Conservation (phyloP, 2,113 vertebrate genomes). For the Semnornis frantzii region DNA sequence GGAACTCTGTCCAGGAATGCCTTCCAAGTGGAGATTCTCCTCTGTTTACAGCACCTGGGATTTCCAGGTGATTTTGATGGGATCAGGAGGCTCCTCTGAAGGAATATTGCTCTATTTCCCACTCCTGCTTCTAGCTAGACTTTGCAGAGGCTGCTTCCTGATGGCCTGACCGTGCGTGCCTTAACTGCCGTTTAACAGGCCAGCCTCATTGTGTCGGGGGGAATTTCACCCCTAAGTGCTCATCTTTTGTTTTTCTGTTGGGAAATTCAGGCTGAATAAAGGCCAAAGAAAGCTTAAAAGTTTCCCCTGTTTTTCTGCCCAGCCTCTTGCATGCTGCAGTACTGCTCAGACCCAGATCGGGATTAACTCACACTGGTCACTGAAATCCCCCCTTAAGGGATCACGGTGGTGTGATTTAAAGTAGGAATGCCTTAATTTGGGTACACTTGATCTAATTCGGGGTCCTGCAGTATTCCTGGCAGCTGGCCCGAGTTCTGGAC, state of each 20-base stretch:
- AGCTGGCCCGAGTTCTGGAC: slow-evolving; percentile 3
- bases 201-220: neutral
- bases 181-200: neutral
- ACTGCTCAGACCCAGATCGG: neutral
- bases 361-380: neutral
- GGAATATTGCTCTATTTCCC: neutral
- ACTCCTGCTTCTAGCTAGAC: neutral
- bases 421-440: slow-evolving; percentile 20
- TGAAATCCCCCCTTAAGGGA: neutral
- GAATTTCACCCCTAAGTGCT: slow-evolving; percentile 1
- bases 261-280: slow-evolving; percentile 30
- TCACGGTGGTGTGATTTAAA: neutral
- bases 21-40: neutral
- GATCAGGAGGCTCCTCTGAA: neutral
- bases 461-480: neutral
- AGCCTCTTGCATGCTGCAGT: neutral
- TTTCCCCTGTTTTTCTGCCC: slow-evolving; percentile 24
- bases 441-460: neutral
- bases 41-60: neutral
- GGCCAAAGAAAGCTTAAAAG: slow-evolving; percentile 8
- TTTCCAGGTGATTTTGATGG: slow-evolving; percentile 9
- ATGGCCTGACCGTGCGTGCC: neutral
- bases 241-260: slow-evolving; percentile 17
- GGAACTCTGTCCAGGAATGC: neutral
- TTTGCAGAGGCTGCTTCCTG: neutral